These are phyloP conservation scores for Anastrepha obliqua DNA, from an alignment of 1,140 invertebrate species.

Conservation along the genomic window DNA sequence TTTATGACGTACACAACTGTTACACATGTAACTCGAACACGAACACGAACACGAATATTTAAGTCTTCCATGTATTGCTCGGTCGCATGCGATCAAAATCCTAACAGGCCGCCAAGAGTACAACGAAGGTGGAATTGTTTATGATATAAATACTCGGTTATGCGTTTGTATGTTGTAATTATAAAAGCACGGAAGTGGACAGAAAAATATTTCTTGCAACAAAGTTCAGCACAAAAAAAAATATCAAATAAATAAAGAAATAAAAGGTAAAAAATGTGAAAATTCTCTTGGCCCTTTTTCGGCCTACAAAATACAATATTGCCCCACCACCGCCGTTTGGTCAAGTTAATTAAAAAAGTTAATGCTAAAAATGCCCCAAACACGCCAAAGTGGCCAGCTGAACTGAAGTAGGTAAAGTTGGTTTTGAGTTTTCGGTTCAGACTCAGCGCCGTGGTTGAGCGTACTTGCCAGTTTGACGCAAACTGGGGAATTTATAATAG, in stretches of 20 bases:
- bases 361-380: conserved; percentile 18
- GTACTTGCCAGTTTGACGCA: neutral
- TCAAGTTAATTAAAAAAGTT: conserved; percentile 48
- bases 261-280: too few relatives aligned
- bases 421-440: neutral
- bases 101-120: neutral
- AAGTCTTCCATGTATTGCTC: neutral
- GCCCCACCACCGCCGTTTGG: neutral
- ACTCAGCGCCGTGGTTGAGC: neutral
- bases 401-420: conserved; percentile 5
- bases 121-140: too few relatives aligned
- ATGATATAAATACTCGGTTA: neutral
- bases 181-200: neutral
- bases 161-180: neutral
- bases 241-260: too few relatives aligned
- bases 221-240: neutral
- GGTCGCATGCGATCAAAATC: neutral
- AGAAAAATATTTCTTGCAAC: neutral
- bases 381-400: conserved; percentile 4
- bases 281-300: neutral
- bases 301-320: neutral
- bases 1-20: conserved; percentile 28
- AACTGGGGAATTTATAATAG: conserved; percentile 27
- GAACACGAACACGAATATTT: neutral
- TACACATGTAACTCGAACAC: conserved; percentile 18